Base-by-base conservation (phyloP, 2,888 invertebrate genomes). In the Nephrotoma appendiculata region DNA sequence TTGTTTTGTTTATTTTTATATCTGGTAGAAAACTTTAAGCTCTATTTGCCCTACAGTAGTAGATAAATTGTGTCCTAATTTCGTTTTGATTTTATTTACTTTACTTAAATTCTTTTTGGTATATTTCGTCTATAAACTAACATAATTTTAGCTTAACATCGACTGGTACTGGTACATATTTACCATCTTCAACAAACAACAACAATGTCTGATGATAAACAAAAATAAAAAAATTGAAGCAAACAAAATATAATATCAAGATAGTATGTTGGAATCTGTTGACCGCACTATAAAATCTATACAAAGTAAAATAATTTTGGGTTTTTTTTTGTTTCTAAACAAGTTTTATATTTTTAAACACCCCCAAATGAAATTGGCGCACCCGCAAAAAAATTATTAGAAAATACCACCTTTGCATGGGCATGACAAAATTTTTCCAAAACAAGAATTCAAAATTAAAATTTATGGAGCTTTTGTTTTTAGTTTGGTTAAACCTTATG, bases 81-180 rank as follows among this genome's bases (percentile, higher is more conserved):
- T 41, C 19, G 3, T 84, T 84, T 84, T 42, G 31, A 31, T 31
- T 31, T 42, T n/a, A 42, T 41, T 84, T 84, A 42, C 42, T 42
- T 42, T 84, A 42, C 71, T 84, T 42, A n/a, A 41, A n/a, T 84
- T 42, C 42, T 15, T 84, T n/a, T 84, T 84, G n/a, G 43, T 84
- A 42, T 42, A 31, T 84, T 84, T 84, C 84, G 15, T 83, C 41
- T 41, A 83, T 41, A 84, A 42, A 42, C 84, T 15, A 48, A 48
- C 42, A 84, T 43, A 84, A 84, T 84, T 71, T 52, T 86, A 57
- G 86, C 41, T 86, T 57, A 86, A 86, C 52, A 86, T 86, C 85
- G 19, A 85, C 85, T 19, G 44, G 43, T 44, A 85, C 85, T 19
- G 44, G 43, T 44, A 85, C 85, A 31, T 85, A 19, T 85, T 44